These are phyloP conservation scores for Erannis defoliaria DNA, from an alignment of 2,888 invertebrate species.

Conservation along the genomic window DNA sequence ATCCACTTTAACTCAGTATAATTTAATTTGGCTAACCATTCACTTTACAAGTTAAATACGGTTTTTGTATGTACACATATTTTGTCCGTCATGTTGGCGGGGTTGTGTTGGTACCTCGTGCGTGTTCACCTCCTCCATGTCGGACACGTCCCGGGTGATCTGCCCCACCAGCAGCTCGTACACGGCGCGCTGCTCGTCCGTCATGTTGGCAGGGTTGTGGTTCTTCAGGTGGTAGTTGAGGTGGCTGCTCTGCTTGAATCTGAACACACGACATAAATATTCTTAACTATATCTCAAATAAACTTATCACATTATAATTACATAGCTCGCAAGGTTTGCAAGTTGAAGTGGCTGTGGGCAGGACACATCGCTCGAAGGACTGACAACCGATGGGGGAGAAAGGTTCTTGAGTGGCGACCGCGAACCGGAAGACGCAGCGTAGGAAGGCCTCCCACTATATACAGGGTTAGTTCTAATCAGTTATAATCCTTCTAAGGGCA, in stretches of 20 bases:
- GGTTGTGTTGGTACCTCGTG: neutral
- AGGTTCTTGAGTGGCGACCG: too few relatives aligned
- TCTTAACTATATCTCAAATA: too few relatives aligned
- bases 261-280: neutral
- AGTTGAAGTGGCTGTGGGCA: too few relatives aligned
- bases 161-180: slow-evolving; percentile 60
- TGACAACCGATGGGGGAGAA: too few relatives aligned
- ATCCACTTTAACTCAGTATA: neutral
- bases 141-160: slow-evolving; percentile 36
- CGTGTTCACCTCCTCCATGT: neutral
- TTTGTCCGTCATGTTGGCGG: too few relatives aligned
- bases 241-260: slow-evolving; percentile 68
- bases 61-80: too few relatives aligned
- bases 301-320: neutral
- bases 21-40: neutral
- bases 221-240: slow-evolving; percentile 76
- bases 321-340: neutral
- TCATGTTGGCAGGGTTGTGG: slow-evolving; percentile 67
- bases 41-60: too few relatives aligned
- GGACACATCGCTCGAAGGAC: too few relatives aligned
- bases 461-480: too few relatives aligned
- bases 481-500: too few relatives aligned
- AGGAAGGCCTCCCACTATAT: too few relatives aligned
- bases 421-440: too few relatives aligned
- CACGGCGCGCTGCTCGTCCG: slow-evolving; percentile 61